phyloP scores from a whole-genome alignment of 2,113 vertebrate genomes.

The Mastomys coucha region DNA sequence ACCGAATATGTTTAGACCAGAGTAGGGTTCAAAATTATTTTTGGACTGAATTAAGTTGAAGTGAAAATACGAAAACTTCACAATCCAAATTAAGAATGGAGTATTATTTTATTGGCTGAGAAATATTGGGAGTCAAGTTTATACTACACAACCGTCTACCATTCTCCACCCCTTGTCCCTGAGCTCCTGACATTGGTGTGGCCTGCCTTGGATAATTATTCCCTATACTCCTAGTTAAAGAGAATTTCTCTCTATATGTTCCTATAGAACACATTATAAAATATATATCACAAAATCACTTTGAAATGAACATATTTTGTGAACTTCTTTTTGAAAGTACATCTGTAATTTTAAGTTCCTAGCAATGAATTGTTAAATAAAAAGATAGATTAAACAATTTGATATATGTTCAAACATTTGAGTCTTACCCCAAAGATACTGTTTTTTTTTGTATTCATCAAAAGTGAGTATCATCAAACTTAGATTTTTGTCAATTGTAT shows the following conservation, averaged over 20 bases:
- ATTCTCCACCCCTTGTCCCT: background rate
- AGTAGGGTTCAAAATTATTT: conserved; percentile 6
- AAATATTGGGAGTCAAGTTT: background rate
- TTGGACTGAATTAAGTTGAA: background rate
- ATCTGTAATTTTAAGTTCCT: background rate
- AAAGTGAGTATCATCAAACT: background rate
- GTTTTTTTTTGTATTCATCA: background rate
- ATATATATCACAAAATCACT: background rate
- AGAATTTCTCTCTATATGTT: background rate
- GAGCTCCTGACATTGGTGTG: background rate
- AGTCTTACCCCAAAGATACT: background rate
- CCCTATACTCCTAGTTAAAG: background rate
- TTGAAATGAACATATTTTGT: background rate
- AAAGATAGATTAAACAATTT: background rate
- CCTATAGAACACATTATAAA: background rate
- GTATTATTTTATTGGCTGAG: background rate
- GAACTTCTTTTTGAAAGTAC: background rate
- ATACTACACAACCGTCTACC: background rate
- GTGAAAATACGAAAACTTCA: conserved; percentile 25
- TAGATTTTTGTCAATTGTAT: background rate
- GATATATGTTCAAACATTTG: background rate
- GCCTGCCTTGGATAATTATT: background rate
- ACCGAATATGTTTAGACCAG: background rate
- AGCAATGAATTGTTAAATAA: background rate
- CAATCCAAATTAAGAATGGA: background rate